Percentiles rank a stretch among this genome's conserved stretches.
phyloP scores from a whole-genome alignment of 2,888 invertebrate species.

The Drosophila lutescens region DNA sequence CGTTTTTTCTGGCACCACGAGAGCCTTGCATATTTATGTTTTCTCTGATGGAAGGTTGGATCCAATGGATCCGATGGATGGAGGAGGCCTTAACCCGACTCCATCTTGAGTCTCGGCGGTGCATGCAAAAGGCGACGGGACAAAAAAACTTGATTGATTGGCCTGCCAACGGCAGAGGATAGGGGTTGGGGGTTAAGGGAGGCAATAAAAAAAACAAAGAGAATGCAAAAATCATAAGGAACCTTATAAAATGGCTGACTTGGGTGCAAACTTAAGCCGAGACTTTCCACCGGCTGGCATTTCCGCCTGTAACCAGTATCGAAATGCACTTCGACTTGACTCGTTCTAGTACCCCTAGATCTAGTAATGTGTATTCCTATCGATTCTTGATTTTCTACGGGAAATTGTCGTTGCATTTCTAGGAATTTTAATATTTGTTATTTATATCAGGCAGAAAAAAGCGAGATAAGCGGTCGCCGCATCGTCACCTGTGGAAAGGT shows the following conservation, averaged over 20 bases:
- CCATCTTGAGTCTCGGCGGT: constrained; percentile 73
- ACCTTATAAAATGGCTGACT: constrained; percentile 60
- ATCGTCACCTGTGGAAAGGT: constrained; percentile 58
- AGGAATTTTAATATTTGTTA: constrained; percentile 73
- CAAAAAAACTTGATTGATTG: constrained; percentile 83
- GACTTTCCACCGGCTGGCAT: constrained; percentile 26
- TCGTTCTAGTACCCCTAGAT: constrained; percentile 17
- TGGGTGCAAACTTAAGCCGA: not conserved
- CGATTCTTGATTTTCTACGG: constrained; percentile 47
- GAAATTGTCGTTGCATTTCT: constrained; percentile 52
- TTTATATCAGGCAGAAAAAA: constrained; percentile 63
- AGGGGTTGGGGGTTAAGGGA: constrained; percentile 33
- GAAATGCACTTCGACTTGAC: constrained; percentile 18
- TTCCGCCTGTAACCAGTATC: constrained; percentile 42
- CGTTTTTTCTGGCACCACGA: constrained; percentile 27
- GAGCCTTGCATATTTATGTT: constrained; percentile 72
- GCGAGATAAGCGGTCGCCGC: constrained; percentile 37
- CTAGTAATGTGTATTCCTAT: constrained; percentile 27
- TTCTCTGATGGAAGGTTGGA: constrained; percentile 10
- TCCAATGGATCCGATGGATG: constrained; percentile 11
- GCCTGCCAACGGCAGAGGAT: constrained; percentile 61
- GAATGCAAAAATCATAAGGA: constrained; percentile 64
- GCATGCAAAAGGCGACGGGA: constrained; percentile 68
- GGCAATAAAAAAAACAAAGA: constrained; percentile 14
- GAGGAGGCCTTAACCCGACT: constrained; percentile 36